Conservation (phyloP, 2,113 vertebrate species). For the Pleuronectes platessa region DNA sequence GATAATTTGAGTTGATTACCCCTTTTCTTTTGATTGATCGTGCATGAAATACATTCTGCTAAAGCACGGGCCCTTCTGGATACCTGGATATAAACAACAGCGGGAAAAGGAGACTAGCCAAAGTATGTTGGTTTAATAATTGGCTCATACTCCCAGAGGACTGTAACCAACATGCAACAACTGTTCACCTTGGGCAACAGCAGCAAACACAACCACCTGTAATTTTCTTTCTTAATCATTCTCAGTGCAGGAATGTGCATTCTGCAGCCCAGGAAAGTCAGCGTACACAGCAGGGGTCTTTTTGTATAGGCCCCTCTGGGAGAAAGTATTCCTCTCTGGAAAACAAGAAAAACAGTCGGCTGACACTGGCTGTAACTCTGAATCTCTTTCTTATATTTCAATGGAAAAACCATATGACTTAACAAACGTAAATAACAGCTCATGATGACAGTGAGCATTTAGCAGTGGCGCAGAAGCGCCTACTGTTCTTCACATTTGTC, state of each 20-base stretch:
- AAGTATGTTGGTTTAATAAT: not conserved
- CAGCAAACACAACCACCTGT: conserved; percentile 50
- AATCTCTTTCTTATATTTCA: conserved; percentile 11
- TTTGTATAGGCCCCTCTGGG: conserved; percentile 33
- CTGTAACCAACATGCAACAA: conserved; percentile 14
- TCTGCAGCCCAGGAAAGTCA: conserved; percentile 40
- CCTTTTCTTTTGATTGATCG: not conserved
- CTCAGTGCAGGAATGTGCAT: conserved; percentile 59
- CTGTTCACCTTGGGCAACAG: conserved; percentile 42
- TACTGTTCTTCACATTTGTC: conserved; percentile 46
- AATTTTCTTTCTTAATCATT: conserved; percentile 66
- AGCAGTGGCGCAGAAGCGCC: conserved; percentile 12
- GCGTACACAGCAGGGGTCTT: conserved; percentile 19
- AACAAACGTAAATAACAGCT: conserved; percentile 17
- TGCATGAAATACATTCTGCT: not conserved
- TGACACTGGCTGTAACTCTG: not conserved
- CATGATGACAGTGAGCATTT: conserved; percentile 4
- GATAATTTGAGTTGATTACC: too few species aligned
- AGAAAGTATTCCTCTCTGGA: not conserved
- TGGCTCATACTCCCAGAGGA: not conserved
- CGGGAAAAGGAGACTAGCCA: not conserved
- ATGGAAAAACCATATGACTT: conserved; percentile 25
- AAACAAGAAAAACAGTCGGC: conserved; percentile 17
- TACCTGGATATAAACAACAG: too few species aligned
- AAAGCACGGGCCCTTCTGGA: not conserved